Evolutionary conservation across 2,113 vertebrate genomes (phyloP).

Genomic region (Halcyon senegalensis): DNA sequence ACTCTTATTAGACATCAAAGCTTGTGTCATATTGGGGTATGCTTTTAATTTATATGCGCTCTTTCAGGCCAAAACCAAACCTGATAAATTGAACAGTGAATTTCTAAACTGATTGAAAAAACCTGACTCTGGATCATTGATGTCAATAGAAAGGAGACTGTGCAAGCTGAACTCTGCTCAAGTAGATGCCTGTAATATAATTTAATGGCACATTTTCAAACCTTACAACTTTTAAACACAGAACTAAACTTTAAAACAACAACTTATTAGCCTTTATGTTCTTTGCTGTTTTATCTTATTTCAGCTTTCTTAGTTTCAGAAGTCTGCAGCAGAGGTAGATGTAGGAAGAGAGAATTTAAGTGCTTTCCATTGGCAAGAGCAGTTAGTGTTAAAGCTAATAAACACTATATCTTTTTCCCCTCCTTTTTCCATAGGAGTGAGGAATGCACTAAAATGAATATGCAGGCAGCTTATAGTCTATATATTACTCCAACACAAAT

Average conservation of each 20-base stretch:
- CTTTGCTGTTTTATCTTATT: slow-evolving; percentile 36
- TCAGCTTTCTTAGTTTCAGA: slow-evolving; percentile 39
- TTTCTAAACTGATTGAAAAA: slow-evolving; percentile 60
- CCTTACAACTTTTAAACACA: slow-evolving; percentile 30
- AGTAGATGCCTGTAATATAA: slow-evolving; percentile 34
- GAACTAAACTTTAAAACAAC: slow-evolving; percentile 35
- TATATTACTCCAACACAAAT: neutral
- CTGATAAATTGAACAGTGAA: slow-evolving; percentile 58
- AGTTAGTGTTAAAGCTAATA: slow-evolving; percentile 44
- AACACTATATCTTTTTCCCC: neutral
- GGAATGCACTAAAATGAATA: slow-evolving; percentile 29
- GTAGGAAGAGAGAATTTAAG: slow-evolving; percentile 34
- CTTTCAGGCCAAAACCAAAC: slow-evolving; percentile 48
- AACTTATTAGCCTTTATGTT: slow-evolving; percentile 22
- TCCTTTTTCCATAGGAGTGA: neutral
- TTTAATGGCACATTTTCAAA: slow-evolving; percentile 57
- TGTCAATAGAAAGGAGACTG: slow-evolving; percentile 23
- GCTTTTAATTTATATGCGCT: slow-evolving; percentile 62
- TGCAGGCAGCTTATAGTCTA: slow-evolving; percentile 11
- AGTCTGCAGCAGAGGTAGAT: slow-evolving; percentile 12
- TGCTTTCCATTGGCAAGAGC: slow-evolving; percentile 37
- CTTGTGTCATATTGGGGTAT: slow-evolving; percentile 53
- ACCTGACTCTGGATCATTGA: slow-evolving; percentile 9
- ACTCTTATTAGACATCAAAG: slow-evolving; percentile 65
- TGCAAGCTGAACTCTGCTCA: slow-evolving; percentile 1